phyloP scores from a whole-genome alignment of 64 coral and sea anemone genomes.

The Dendrophyllia cribrosa region DNA sequence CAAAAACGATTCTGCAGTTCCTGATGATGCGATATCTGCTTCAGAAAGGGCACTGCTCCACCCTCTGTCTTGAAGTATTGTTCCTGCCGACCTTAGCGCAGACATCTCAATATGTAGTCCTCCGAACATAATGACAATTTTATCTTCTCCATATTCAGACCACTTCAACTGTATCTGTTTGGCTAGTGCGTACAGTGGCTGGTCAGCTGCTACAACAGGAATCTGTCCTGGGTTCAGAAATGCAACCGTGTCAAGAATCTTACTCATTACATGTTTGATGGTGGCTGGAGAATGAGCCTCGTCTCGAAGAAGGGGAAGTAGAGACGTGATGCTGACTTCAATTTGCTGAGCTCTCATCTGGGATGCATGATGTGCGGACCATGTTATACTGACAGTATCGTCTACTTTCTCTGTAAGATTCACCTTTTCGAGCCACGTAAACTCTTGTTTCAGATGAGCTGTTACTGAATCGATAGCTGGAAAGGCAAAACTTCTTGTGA shows the following conservation, averaged over 20 bases:
- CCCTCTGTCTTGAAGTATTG: conserved; percentile 60
- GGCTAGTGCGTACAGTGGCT: conserved; percentile 60
- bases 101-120: conserved; percentile 60
- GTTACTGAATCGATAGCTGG: neutral
- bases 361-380: conserved; percentile 43
- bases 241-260: conserved; percentile 35
- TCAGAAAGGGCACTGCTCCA: conserved; percentile 61
- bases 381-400: conserved; percentile 17
- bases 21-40: conserved; percentile 60
- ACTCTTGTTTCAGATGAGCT: conserved; percentile 47
- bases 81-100: conserved; percentile 58
- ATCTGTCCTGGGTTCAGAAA: conserved; percentile 54
- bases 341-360: conserved; percentile 32
- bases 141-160: conserved; percentile 60
- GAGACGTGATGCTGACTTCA: conserved; percentile 11
- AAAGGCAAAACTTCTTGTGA: no score
- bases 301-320: conserved; percentile 44
- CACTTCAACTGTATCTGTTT: conserved; percentile 70
- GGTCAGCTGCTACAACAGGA: conserved; percentile 55
- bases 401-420: conserved; percentile 41
- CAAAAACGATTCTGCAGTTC: conserved; percentile 58
- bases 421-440: conserved; percentile 48
- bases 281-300: conserved; percentile 66
- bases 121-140: conserved; percentile 61
- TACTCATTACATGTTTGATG: conserved; percentile 48